Base-by-base conservation (phyloP, 1,140 invertebrate genomes). In the Heliconius nattereri region DNA sequence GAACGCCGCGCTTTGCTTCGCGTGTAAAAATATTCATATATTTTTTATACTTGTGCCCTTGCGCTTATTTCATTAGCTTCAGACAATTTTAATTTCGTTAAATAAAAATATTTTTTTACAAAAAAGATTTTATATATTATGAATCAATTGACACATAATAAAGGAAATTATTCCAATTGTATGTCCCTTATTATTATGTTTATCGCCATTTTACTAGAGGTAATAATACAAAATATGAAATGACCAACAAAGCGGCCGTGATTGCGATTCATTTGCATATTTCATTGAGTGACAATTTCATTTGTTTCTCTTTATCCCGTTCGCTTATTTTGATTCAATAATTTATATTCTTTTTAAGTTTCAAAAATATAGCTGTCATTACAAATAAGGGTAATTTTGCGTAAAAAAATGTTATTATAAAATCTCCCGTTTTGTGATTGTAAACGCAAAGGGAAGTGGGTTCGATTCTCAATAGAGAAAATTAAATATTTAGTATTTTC, bases 261-360 rank as follows among this genome's bases (percentile, higher is more conserved):
- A 66, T 66, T 66, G 60, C 60, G 26, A 66, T 66, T 66, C 23
- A 66, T 66, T 66, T 66, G 26, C 60, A 66, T 66, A 26, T 29
- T 66, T 29, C 60, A 66, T 66, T 66, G 60, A 66, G 23, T 66
- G 60, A 66, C 60, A 66, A 66, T 66, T 66, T 66, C 60, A 66
- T 66, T 66, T 66, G 26, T 66, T 66, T 66, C 60, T 29, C 60
- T 66, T 66, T 8, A 66, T 26, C 57, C 57, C 57, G 11, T n/a
- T 66, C 57, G 60, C 23, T 66, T 66, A 7, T 66, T 66, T 66
- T 66, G 60, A 66, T 66, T 66, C 60, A 29, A 16, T 29, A 19
- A 26, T 66, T 26, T 66, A 66, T 66, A 66, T 66, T 66, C 3
- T 26, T 66, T 66, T 66, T 11, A 26, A 26, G 9, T 60, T 26